These are phyloP conservation scores for Neotragus pygmaeus DNA, from an alignment of 2,113 vertebrate genomes.

Conservation along the genomic window DNA sequence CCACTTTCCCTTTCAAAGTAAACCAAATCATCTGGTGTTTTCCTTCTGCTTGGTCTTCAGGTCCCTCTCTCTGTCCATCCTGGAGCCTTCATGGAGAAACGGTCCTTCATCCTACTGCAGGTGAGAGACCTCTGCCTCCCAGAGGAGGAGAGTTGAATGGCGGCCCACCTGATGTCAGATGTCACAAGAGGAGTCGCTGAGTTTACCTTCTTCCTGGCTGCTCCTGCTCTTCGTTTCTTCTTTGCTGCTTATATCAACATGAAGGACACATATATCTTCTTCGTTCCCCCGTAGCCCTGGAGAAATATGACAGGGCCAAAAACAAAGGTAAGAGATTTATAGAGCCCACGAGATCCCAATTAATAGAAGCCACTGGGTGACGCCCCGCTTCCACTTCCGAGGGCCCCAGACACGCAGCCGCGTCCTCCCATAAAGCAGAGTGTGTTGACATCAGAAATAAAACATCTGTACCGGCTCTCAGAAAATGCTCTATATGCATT, in stretches of 20 bases:
- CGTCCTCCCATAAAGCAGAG: not conserved
- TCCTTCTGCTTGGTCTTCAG: not conserved
- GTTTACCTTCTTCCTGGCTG: not conserved
- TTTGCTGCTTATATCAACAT: not conserved
- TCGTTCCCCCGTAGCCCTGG: not conserved
- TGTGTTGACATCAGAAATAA: slow-evolving; percentile 39
- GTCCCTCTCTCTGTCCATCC: not conserved
- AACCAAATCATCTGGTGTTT: not conserved
- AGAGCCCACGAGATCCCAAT: slow-evolving; percentile 15
- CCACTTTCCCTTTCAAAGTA: not conserved
- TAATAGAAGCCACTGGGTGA: slow-evolving; percentile 22
- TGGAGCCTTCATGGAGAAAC: not conserved
- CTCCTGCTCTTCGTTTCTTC: not conserved
- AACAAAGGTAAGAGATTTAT: slow-evolving; percentile 60
- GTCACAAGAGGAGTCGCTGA: not conserved
- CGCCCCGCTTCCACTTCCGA: not conserved
- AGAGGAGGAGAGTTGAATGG: not conserved
- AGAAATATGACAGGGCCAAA: not conserved
- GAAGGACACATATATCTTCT: slow-evolving; percentile 37
- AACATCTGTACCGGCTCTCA: slow-evolving; percentile 28
- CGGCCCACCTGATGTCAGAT: accelerated
- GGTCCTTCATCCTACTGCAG: not conserved
- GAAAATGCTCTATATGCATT: slow-evolving; percentile 53
- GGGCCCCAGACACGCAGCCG: not conserved
- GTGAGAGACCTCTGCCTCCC: not conserved